These are phyloP conservation scores for Megaleporinus macrocephalus DNA, from an alignment of 2,113 vertebrate genomes.

Conservation along the genomic window DNA sequence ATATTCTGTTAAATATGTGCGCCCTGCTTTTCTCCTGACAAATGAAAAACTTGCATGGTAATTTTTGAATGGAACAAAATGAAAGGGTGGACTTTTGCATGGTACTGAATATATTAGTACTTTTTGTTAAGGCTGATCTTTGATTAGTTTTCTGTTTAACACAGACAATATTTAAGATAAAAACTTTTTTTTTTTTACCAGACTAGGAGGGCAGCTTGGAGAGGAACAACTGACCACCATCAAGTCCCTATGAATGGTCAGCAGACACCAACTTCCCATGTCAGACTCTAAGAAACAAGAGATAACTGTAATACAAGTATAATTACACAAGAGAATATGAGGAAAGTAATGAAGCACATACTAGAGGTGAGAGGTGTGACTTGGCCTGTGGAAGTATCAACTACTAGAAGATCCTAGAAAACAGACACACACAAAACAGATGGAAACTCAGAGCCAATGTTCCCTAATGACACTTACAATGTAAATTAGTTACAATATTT, in stretches of 20 bases:
- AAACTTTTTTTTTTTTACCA: slow-evolving; percentile 72
- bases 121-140: too few relatives aligned
- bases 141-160: too few relatives aligned
- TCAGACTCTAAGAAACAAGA: slow-evolving; percentile 66
- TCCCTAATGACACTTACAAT: neutral
- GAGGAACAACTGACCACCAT: slow-evolving; percentile 89
- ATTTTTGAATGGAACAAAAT: too few relatives aligned
- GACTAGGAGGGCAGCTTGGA: slow-evolving; percentile 81
- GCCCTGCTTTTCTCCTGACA: too few relatives aligned
- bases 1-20: too few relatives aligned
- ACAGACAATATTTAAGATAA: too few relatives aligned
- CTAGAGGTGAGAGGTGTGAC: slow-evolving; percentile 77
- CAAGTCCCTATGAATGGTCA: slow-evolving; percentile 86
- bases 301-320: slow-evolving; percentile 2
- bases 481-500: neutral
- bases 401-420: slow-evolving; percentile 76
- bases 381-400: slow-evolving; percentile 74
- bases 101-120: too few relatives aligned
- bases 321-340: neutral
- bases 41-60: too few relatives aligned
- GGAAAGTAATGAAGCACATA: slow-evolving; percentile 59
- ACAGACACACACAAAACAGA: slow-evolving; percentile 3
- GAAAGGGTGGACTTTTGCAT: too few relatives aligned
- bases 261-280: slow-evolving; percentile 77
- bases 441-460: neutral